Evolutionary conservation across 2,888 invertebrate species (phyloP).

Genomic region (Hydroisotoma schaefferi): DNA sequence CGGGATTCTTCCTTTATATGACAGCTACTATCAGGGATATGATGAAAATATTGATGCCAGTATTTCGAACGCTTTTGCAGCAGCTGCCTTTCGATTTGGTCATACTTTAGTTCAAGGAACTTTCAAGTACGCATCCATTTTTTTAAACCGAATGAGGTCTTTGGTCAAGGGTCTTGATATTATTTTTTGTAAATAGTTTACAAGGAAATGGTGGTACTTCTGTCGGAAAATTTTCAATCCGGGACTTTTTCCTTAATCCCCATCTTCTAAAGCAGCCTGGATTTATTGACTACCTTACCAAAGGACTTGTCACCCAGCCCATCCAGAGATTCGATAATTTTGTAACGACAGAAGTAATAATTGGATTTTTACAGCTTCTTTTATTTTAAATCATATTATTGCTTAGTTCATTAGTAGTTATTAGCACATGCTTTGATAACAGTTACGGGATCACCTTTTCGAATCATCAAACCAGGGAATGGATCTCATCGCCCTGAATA

Average conservation of each 20-base stretch:
- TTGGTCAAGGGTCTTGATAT: neutral
- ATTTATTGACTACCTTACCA: slow-evolving; percentile 42
- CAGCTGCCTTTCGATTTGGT: slow-evolving; percentile 56
- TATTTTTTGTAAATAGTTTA: slow-evolving; percentile 22
- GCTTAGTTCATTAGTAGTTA: neutral
- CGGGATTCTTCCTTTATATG: slow-evolving; percentile 48
- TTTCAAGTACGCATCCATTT: slow-evolving; percentile 42
- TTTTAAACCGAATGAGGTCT: slow-evolving; percentile 1
- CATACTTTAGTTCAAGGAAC: slow-evolving; percentile 55
- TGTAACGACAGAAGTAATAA: slow-evolving; percentile 52
- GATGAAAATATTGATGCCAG: slow-evolving; percentile 53
- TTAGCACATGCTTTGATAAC: neutral
- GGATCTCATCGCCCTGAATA: slow-evolving; percentile 70
- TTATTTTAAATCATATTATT: neutral
- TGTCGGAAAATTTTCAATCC: slow-evolving; percentile 34
- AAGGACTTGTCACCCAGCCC: slow-evolving; percentile 50
- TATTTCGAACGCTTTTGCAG: slow-evolving; percentile 55
- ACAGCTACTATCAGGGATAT: slow-evolving; percentile 51
- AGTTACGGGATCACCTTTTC: slow-evolving; percentile 19
- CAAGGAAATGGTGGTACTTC: slow-evolving; percentile 32
- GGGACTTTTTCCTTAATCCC: slow-evolving; percentile 48
- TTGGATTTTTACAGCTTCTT: neutral
- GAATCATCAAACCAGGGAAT: slow-evolving; percentile 54
- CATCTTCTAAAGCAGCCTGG: slow-evolving; percentile 44
- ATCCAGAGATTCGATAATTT: slow-evolving; percentile 52